phyloP scores from a whole-genome alignment of 2,113 vertebrate species.

The Micromys minutus region DNA sequence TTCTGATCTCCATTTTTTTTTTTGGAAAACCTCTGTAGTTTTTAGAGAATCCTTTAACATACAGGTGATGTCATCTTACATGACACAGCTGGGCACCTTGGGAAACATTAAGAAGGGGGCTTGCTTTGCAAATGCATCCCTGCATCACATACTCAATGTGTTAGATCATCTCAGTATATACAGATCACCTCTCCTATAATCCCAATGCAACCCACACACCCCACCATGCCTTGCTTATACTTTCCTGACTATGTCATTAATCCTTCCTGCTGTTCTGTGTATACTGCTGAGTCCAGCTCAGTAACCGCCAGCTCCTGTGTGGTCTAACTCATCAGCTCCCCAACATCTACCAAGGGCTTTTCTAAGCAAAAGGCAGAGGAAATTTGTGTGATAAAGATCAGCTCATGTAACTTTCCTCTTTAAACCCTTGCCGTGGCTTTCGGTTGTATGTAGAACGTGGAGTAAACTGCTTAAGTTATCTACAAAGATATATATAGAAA shows the following conservation, averaged over 20 bases:
- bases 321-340: neutral
- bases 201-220: neutral
- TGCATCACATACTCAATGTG: neutral
- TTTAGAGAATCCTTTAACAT: neutral
- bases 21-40: neutral
- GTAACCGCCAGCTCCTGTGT: neutral
- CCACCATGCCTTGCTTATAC: neutral
- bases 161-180: neutral
- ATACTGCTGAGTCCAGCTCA: neutral
- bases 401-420: neutral
- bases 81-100: neutral
- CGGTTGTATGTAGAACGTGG: neutral
- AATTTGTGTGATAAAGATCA: neutral
- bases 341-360: neutral
- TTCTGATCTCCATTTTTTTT: neutral
- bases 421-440: slow-evolving; percentile 4
- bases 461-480: neutral
- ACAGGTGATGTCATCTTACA: neutral
- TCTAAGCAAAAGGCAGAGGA: neutral
- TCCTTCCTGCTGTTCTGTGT: neutral
- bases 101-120: neutral
- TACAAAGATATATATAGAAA: neutral
- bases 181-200: neutral
- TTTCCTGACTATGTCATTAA: neutral
- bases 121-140: neutral